phyloP scores from a whole-genome alignment of 30 jellyfish, hydroid and myxozoan species.

The Aurelia coerulea region DNA sequence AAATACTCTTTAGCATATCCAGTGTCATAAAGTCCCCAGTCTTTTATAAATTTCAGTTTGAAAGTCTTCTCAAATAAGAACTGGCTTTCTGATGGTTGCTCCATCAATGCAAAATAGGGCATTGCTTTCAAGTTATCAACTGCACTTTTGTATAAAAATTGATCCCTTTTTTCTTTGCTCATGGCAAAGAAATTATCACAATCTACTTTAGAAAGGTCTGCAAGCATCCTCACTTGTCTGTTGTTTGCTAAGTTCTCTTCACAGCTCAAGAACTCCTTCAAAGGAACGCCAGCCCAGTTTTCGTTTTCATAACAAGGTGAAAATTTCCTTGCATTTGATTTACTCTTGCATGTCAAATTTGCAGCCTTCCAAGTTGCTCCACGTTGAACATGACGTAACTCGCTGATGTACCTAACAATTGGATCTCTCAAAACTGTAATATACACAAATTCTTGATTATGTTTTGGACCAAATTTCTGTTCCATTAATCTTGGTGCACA shows the following conservation, averaged over 20 bases:
- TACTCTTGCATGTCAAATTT: slow-evolving; percentile 56
- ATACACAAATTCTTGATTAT: slow-evolving; percentile 41
- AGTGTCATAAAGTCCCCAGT: slow-evolving; percentile 64
- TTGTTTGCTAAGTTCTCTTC: slow-evolving; percentile 75
- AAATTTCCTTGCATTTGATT: neutral
- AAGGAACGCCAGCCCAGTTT: slow-evolving; percentile 51
- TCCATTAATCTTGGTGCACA: slow-evolving; percentile 77
- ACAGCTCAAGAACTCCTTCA: slow-evolving; percentile 69
- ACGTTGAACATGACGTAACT: slow-evolving; percentile 92
- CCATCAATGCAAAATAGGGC: slow-evolving; percentile 77
- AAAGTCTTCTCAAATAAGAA: slow-evolving; percentile 87
- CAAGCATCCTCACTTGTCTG: slow-evolving; percentile 93
- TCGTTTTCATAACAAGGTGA: slow-evolving; percentile 66
- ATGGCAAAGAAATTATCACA: slow-evolving; percentile 45
- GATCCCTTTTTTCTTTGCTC: slow-evolving; percentile 13
- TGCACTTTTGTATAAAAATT: slow-evolving; percentile 67
- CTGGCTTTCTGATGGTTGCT: slow-evolving; percentile 83
- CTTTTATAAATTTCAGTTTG: slow-evolving; percentile 55
- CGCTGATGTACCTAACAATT: slow-evolving; percentile 79
- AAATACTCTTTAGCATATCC: slow-evolving; percentile 81
- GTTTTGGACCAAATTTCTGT: neutral
- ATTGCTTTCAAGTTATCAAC: slow-evolving; percentile 39
- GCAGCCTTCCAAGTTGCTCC: slow-evolving; percentile 89
- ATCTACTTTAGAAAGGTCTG: slow-evolving; percentile 57
- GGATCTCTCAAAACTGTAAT: slow-evolving; percentile 88